Evolutionary conservation across 1,140 invertebrate genomes (phyloP), one percentile per base, ranked within the genome.

Genomic region (Coboldia fuscipes): DNA sequence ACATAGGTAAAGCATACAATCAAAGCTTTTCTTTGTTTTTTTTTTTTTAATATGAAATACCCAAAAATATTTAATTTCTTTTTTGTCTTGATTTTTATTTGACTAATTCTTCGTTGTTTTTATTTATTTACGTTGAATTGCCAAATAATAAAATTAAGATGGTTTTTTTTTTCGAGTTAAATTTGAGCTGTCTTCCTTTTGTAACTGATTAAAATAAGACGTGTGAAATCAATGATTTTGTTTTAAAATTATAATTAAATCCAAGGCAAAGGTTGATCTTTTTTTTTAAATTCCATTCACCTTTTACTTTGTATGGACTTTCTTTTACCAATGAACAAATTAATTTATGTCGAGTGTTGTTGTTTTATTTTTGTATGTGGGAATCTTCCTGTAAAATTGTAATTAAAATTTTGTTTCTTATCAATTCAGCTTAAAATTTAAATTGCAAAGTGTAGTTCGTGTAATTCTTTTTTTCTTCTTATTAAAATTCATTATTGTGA

Each of bases 1-100:
- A 85, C 57, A 88, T 93, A 85, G 86, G 84, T 89, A 89, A 75
- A 51, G 48, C 26, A 36, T 15, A n/a, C 36, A 33, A 35, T 30
- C 15, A 28, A 40, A 49, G 37, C 50, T 45, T 50, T 42, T 55
- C 31, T 37, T 18, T 40, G 1, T 34, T 26, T 33, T 14, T 32
- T 14, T 30, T 26, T 20, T 14, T 39, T 20, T 19, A 15, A 30
- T 30, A 12, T 35, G 16, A 30, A 30, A 30, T 30, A 30, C 7
- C 14, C 15, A 30, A 30, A 7, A 12, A 30, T 12, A 12, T 30
- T 8, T 30, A 13, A 24, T 24, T n/a, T n/a, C n/a, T n/a, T n/a
- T n/a, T n/a, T n/a, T n/a, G n/a, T n/a, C n/a, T n/a, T n/a, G n/a
- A 15, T 16, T 14, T 30, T 30, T 30, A 9, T 16, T 30, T 30